Percentiles rank a stretch among this genome's conserved stretches.
phyloP scores from a whole-genome alignment of 2,888 invertebrate species.

The Eupelmus urozonus region DNA sequence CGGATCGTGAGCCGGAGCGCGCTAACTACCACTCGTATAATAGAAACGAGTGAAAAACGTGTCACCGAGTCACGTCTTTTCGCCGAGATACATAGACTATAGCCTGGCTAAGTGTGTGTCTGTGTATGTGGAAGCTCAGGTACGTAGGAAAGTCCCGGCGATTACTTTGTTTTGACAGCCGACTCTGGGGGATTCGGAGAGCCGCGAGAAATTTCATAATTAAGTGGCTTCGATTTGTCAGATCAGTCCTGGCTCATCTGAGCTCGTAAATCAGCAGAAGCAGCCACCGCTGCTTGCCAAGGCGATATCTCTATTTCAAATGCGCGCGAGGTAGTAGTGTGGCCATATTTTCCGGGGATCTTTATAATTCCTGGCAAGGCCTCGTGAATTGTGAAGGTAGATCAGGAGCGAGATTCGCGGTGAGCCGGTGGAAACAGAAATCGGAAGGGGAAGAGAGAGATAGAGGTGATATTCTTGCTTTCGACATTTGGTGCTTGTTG shows the following conservation, averaged over 20 bases:
- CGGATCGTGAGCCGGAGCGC: constrained; percentile 34
- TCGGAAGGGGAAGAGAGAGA: neutral
- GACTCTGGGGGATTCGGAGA: constrained; percentile 39
- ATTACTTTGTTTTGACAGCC: constrained; percentile 57
- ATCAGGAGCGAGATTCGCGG: constrained; percentile 37
- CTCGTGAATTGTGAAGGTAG: constrained; percentile 41
- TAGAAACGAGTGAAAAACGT: constrained; percentile 45
- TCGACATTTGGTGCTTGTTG: too few species aligned
- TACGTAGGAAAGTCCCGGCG: too few species aligned
- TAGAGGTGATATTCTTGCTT: too few species aligned
- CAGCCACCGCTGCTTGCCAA: constrained; percentile 17
- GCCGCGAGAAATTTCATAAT: constrained; percentile 56
- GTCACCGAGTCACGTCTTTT: constrained; percentile 54
- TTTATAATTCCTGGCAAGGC: neutral
- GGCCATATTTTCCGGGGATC: neutral
- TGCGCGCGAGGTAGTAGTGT: too few species aligned
- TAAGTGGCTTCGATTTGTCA: constrained; percentile 60
- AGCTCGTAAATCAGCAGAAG: constrained; percentile 51
- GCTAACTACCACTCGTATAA: constrained; percentile 33
- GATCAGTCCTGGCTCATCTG: constrained; percentile 58
- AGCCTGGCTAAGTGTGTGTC: neutral
- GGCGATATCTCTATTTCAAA: constrained; percentile 55
- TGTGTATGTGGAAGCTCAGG: too few species aligned
- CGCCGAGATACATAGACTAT: neutral
- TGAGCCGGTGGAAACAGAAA: neutral